Evolutionary conservation across 1,140 invertebrate species (phyloP).

Genomic region (Chrysoperla carnea): DNA sequence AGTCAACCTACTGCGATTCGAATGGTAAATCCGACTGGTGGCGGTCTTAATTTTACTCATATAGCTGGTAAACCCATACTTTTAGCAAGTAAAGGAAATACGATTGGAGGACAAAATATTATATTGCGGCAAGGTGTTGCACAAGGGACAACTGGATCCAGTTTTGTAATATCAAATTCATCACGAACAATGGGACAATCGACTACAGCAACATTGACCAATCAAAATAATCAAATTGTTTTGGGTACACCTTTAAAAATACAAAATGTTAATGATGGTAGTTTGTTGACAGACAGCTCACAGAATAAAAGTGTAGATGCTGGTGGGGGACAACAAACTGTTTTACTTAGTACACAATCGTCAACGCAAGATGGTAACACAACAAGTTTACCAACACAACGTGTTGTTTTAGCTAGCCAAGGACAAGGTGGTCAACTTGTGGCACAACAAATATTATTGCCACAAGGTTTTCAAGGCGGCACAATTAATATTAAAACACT

Average conservation of each 20-base stretch:
- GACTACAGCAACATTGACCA: conserved; percentile 5
- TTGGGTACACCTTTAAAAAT: conserved; percentile 1
- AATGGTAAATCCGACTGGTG: conserved; percentile 28
- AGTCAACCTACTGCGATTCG: conserved; percentile 15
- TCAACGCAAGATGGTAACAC: too few species aligned
- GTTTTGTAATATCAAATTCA: conserved; percentile 20
- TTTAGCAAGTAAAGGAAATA: conserved; percentile 33
- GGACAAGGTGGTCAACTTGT: conserved; percentile 26
- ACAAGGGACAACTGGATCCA: conserved; percentile 10
- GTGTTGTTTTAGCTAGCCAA: conserved; percentile 43
- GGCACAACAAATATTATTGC: conserved; percentile 33
- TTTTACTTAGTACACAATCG: too few species aligned
- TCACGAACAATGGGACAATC: conserved; percentile 7
- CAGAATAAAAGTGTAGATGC: background rate
- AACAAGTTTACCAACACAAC: conserved; percentile 16
- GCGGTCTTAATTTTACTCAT: conserved; percentile 30
- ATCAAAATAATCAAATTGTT: background rate
- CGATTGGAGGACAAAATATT: conserved; percentile 14
- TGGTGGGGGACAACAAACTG: background rate
- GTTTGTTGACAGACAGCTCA: too few species aligned
- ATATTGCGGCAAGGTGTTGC: conserved; percentile 13
- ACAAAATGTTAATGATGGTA: background rate
- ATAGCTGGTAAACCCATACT: conserved; percentile 45
- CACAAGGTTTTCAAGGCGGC: conserved; percentile 30
- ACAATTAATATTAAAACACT: conserved; percentile 45